phyloP scores from a whole-genome alignment of 2,797 vertebrate species.

The Hippoglossus hippoglossus region DNA sequence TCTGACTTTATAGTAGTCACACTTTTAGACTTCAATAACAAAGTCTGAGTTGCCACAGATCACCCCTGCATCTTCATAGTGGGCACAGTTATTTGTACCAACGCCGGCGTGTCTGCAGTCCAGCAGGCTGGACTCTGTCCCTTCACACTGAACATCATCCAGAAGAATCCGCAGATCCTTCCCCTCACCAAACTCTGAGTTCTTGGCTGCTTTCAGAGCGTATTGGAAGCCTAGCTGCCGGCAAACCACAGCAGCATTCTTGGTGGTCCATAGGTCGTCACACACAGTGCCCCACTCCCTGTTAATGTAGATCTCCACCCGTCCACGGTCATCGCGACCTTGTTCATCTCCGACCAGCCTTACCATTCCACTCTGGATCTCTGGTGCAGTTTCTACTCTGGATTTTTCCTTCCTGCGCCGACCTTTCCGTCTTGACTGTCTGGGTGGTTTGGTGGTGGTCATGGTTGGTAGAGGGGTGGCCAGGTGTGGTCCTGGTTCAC shows the following conservation, averaged over 20 bases:
- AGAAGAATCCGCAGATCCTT: conserved; percentile 86
- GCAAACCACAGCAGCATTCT: conserved; percentile 89
- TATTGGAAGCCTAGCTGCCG: conserved; percentile 89
- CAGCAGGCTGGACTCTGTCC: conserved; percentile 87
- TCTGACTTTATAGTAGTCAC: conserved; percentile 1
- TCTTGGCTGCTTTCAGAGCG: conserved; percentile 85
- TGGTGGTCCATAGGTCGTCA: conserved; percentile 89
- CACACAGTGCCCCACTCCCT: conserved; percentile 94
- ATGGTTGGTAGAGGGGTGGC: conserved; percentile 44
- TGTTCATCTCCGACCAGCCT: conserved; percentile 82
- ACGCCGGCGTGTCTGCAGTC: conserved; percentile 86
- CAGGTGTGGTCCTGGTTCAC: conserved; percentile 10
- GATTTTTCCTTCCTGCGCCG: conserved; percentile 77
- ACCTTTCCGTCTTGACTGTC: conserved; percentile 64
- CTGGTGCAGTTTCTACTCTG: not conserved
- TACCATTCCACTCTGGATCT: conserved; percentile 76
- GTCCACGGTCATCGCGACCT: conserved; percentile 76
- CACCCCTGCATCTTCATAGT: conserved; percentile 92
- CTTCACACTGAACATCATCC: conserved; percentile 90
- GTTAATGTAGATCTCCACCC: conserved; percentile 88
- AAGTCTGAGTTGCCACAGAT: conserved; percentile 82
- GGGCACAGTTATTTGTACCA: conserved; percentile 89
- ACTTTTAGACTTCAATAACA: conserved; percentile 38
- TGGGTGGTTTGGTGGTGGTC: conserved; percentile 57
- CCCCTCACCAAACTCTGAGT: conserved; percentile 91